Conservation (phyloP, 2,797 vertebrate genomes). For the Tarsius wallacei region DNA sequence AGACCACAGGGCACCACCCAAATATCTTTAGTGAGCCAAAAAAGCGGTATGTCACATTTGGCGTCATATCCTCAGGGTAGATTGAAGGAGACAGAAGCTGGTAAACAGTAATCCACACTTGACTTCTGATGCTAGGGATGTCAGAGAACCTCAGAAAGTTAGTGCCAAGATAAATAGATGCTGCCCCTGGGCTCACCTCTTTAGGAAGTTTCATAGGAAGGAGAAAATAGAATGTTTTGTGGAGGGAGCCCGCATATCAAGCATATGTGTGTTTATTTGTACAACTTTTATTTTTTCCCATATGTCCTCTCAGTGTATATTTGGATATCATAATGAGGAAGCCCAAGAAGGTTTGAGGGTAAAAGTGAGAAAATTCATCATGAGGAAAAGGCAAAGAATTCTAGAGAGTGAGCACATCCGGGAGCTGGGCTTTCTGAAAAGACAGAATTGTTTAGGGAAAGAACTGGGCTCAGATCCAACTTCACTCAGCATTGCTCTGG, state of each 20-base stretch:
- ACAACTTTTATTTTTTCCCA: background rate
- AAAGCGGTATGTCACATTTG: too few relatives aligned
- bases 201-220: background rate
- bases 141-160: background rate
- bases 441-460: background rate
- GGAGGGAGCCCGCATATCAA: background rate
- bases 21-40: too few relatives aligned
- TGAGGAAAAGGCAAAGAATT: background rate
- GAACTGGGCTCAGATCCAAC: background rate
- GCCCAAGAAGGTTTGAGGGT: background rate
- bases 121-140: background rate
- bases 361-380: background rate
- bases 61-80: background rate
- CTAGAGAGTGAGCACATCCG: background rate
- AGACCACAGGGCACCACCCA: background rate
- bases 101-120: background rate
- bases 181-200: background rate
- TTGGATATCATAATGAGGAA: too few relatives aligned
- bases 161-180: background rate
- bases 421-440: background rate
- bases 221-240: background rate
- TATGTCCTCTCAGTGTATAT: too few relatives aligned
- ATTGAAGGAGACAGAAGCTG: background rate
- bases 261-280: background rate
- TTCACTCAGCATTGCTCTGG: background rate